Evolutionary conservation across 2,113 vertebrate species (phyloP), one percentile per base, ranked within the genome.

Genomic region (Girardinichthys multiradiatus): DNA sequence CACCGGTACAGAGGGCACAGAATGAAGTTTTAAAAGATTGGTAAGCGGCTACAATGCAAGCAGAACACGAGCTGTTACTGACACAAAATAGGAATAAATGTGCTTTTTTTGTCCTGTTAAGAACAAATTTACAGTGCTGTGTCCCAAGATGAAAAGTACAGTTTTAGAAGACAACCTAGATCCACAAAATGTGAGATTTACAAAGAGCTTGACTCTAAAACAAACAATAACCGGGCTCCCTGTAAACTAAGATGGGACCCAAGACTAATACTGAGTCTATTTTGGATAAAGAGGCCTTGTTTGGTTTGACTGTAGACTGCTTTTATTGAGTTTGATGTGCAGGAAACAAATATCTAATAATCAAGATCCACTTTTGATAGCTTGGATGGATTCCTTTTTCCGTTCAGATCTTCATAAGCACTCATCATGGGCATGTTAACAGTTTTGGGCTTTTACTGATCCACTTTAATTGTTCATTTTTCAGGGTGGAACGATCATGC

Each of bases 11-110:
- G 57, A 82, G 77, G 76, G 61, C 13, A 33, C 19, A 74, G 60
- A 79, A 90, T 87, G 86, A 67, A 54, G 35, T 60, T 69, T 26
- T 67, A 63, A 42, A 35, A 79, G 81, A 89, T 90, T 81, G 87
- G 88, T 82, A 57, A 84, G 87, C 60, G 63, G 90, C 70, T 77
- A 35, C 80, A 91, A 91, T 89, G 88, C 88, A 90, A 89, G 90
- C 83, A 90, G 86, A 90, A 74, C 68, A 45, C 35, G 62, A 54
- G 17, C 48, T 54, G 21, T n/a, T 54, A n/a, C 2, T 3, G 24
- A 2, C 21, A 24, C 2, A 8, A 9, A 1, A 42, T 4, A 4
- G 14, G 39, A 15, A 17, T 42, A 7, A 45, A 19, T 19, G 42
- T 45, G 42, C 8, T 24, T 51, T 9, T 11, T 54, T 54, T 17